These are phyloP conservation scores for Atherinosoma microstoma DNA, from an alignment of 2,797 vertebrate species.

Conservation along the genomic window DNA sequence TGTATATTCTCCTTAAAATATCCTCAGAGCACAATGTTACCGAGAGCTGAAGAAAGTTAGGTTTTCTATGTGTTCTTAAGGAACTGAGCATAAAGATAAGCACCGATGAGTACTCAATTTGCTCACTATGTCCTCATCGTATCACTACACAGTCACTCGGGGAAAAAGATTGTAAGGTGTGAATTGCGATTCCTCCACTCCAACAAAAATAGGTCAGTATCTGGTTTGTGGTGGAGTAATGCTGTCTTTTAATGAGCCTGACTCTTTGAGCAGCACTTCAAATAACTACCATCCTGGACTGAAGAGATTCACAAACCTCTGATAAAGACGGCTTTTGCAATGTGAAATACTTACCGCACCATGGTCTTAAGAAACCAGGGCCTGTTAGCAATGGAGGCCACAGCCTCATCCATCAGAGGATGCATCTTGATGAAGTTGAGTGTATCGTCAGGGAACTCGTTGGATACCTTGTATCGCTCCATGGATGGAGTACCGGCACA, in stretches of 20 bases:
- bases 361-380: constrained; percentile 99
- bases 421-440: constrained; percentile 99
- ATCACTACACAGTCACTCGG: constrained; percentile 18
- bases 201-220: constrained; percentile 63
- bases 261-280: constrained; percentile 67
- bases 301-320: constrained; percentile 49
- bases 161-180: constrained; percentile 31
- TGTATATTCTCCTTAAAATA: constrained; percentile 44
- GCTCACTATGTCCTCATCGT: constrained; percentile 25
- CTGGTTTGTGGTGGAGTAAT: constrained; percentile 52
- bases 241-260: constrained; percentile 68
- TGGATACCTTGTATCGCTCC: constrained; percentile 93
- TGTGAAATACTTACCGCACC: constrained; percentile 90
- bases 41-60: constrained; percentile 20
- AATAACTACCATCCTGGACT: constrained; percentile 59
- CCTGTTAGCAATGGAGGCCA: constrained; percentile 92
- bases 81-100: constrained; percentile 8
- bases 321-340: constrained; percentile 35
- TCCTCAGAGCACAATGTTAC: constrained; percentile 25
- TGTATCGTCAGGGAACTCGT: constrained; percentile 97
- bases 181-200: constrained; percentile 46
- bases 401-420: constrained; percentile 97
- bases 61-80: neutral
- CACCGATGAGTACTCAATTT: constrained; percentile 17
- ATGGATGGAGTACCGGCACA: constrained; percentile 90